These are phyloP conservation scores for Noctua fimbriata DNA, from an alignment of 2,888 invertebrate species.

Conservation along the genomic window DNA sequence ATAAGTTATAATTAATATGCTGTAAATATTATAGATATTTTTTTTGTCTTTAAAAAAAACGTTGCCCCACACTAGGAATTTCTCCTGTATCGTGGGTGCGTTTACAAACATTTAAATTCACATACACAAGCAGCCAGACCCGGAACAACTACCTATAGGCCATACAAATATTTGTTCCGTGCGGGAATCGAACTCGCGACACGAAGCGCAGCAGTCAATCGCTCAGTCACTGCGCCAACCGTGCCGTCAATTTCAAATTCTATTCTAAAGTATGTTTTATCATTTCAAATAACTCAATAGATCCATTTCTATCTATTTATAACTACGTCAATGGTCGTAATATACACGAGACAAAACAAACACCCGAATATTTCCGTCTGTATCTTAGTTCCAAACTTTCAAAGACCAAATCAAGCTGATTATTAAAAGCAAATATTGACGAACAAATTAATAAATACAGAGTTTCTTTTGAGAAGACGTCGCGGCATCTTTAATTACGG, in stretches of 20 bases:
- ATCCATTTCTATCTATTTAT: neutral
- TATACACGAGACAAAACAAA: constrained; percentile 45
- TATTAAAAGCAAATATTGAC: constrained; percentile 88
- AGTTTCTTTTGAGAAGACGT: constrained; percentile 87
- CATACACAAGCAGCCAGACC: too few species aligned
- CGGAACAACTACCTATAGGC: too few species aligned
- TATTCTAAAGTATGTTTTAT: neutral
- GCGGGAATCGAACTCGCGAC: too few species aligned
- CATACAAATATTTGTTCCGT: too few species aligned
- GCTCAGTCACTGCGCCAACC: too few species aligned
- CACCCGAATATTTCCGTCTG: constrained; percentile 37
- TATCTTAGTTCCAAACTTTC: constrained; percentile 63
- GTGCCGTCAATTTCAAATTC: too few species aligned
- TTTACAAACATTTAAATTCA: too few species aligned
- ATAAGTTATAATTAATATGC: neutral
- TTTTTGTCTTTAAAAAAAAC: too few species aligned
- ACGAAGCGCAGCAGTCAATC: too few species aligned
- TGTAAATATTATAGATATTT: too few species aligned
- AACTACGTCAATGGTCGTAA: constrained; percentile 12
- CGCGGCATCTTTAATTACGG: constrained; percentile 87
- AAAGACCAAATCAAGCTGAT: constrained; percentile 79
- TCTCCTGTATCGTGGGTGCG: too few species aligned
- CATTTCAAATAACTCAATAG: neutral
- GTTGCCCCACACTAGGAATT: too few species aligned
- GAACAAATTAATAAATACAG: constrained; percentile 87